Conservation (phyloP, 2,888 invertebrate genomes). For the Trachelus iudaicus region DNA sequence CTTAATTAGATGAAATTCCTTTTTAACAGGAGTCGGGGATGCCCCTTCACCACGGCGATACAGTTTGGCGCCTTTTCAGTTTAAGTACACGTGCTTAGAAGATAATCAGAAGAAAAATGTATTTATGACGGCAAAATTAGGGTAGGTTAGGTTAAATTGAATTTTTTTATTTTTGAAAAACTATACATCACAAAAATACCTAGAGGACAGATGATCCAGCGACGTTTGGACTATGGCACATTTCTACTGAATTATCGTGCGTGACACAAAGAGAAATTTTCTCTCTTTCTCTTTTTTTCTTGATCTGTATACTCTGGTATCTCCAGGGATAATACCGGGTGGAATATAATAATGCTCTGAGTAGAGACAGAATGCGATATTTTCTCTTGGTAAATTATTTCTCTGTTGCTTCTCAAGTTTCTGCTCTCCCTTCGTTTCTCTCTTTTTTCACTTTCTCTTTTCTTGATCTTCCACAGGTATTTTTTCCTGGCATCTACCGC, state of each 20-base stretch:
- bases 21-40: not conserved
- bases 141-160: not conserved
- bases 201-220: conserved; percentile 27
- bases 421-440: conserved; percentile 12
- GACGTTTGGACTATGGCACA: conserved; percentile 29
- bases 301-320: not conserved
- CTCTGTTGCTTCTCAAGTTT: conserved; percentile 30
- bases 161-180: not conserved
- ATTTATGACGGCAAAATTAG: not conserved
- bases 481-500: not conserved
- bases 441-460: conserved; percentile 5
- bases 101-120: not conserved
- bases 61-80: not conserved
- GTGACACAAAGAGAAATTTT: conserved; percentile 41
- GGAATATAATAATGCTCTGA: conserved; percentile 44
- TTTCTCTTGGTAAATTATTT: conserved; percentile 47
- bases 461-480: conserved; percentile 8
- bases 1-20: not conserved
- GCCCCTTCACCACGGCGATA: not conserved
- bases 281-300: conserved; percentile 7
- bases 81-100: not conserved
- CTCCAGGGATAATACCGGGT: conserved; percentile 39
- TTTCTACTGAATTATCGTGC: conserved; percentile 44
- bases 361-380: conserved; percentile 43
- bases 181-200: not conserved